A percentile compares a stretch with the other conserved stretches of the same genome.
phyloP scores from a whole-genome alignment of 2,113 vertebrate species.

The Delphinus delphis region DNA sequence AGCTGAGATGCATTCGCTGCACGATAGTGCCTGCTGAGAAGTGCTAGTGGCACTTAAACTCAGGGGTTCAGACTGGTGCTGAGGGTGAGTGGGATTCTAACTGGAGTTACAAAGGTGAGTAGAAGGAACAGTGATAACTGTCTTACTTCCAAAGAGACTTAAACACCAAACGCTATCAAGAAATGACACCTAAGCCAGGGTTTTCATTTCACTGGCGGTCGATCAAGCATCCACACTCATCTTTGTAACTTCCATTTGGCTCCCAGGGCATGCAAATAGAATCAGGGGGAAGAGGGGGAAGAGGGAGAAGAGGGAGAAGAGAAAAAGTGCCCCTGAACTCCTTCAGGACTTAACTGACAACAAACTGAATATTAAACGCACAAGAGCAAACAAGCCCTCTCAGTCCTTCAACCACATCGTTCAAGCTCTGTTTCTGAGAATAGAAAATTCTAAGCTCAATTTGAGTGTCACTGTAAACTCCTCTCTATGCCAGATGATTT shows the following conservation, averaged over 20 bases:
- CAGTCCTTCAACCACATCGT: background rate
- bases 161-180: background rate
- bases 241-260: background rate
- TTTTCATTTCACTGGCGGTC: background rate
- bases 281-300: background rate
- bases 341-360: background rate
- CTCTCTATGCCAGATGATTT: conserved; percentile 54
- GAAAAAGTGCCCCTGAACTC: background rate
- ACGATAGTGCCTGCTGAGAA: background rate
- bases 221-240: background rate
- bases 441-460: conserved; percentile 65
- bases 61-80: background rate
- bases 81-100: background rate
- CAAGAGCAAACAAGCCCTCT: background rate
- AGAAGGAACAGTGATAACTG: background rate
- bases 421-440: conserved; percentile 52
- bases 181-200: background rate
- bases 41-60: fast-evolving
- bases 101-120: background rate
- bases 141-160: background rate
- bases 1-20: background rate
- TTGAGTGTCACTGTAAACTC: conserved; percentile 45
- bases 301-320: background rate
- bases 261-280: background rate
- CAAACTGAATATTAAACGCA: background rate